These are phyloP conservation scores for Anthopleura xanthogrammica DNA, from an alignment of 92 coral and sea anemone species.

Conservation along the genomic window DNA sequence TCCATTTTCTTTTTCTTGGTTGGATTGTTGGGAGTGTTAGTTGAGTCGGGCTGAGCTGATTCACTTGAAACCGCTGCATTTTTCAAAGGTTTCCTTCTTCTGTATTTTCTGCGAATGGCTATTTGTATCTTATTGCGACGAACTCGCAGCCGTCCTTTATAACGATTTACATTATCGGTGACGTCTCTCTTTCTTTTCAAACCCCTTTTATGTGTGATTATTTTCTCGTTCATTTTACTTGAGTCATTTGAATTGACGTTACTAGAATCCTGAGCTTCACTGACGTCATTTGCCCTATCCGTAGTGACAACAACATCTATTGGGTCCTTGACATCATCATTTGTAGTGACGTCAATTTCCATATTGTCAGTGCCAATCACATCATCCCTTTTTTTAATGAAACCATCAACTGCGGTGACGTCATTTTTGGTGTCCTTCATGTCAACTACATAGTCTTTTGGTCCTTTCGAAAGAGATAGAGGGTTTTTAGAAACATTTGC, in stretches of 20 bases:
- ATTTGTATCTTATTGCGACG: not conserved
- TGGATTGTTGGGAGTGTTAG: not conserved
- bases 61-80: not conserved
- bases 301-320: too few relatives aligned
- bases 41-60: not conserved
- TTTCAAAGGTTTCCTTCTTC: not conserved
- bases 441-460: too few relatives aligned
- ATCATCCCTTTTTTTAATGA: too few relatives aligned
- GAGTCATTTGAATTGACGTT: not conserved
- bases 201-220: not conserved
- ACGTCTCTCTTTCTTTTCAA: not conserved
- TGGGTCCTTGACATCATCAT: too few relatives aligned
- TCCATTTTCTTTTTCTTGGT: not conserved
- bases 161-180: not conserved
- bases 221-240: not conserved
- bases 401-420: too few relatives aligned
- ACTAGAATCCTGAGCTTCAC: not conserved
- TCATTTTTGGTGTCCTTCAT: too few relatives aligned
- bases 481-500: not conserved
- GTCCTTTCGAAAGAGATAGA: not conserved
- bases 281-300: not conserved
- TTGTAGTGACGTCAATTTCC: too few relatives aligned
- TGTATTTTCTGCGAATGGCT: not conserved
- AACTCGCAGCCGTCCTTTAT: not conserved
- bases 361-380: too few relatives aligned